phyloP scores from a whole-genome alignment of 2,113 vertebrate species.

The Tachysurus vachellii region DNA sequence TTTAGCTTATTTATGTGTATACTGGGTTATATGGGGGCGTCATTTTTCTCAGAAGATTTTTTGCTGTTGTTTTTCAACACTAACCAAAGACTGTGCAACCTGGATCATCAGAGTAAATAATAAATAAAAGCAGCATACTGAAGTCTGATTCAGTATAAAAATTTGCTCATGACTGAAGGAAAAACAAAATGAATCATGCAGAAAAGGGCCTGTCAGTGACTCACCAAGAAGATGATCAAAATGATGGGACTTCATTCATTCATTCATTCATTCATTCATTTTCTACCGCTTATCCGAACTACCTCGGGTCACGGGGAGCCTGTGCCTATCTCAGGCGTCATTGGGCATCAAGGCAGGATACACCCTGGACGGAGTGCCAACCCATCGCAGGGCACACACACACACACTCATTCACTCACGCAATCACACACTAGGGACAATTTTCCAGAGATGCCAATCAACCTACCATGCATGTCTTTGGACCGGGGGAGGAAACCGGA shows the following conservation, averaged over 20 bases:
- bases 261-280: no score
- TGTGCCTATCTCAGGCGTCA: no score
- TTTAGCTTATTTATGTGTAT: neutral
- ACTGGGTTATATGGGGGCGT: neutral
- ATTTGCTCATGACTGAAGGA: neutral
- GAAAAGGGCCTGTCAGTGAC: neutral
- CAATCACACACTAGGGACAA: no score
- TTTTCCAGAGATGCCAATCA: no score
- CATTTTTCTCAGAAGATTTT: neutral
- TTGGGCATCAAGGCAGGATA: no score
- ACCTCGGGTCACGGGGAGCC: no score
- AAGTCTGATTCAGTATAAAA: neutral
- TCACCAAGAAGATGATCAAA: neutral
- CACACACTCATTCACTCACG: no score
- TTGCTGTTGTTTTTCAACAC: neutral
- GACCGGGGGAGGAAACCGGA: no score
- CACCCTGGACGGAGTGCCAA: no score
- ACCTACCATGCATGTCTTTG: no score
- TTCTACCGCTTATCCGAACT: no score
- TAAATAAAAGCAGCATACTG: neutral
- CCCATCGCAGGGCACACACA: no score
- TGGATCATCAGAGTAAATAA: neutral
- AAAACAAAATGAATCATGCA: neutral
- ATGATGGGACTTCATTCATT: neutral
- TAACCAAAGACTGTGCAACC: neutral